Percentiles rank a stretch among this genome's conserved stretches.
Conservation (phyloP, 23 tunicate genomes). For the Halocynthia aurantium region DNA sequence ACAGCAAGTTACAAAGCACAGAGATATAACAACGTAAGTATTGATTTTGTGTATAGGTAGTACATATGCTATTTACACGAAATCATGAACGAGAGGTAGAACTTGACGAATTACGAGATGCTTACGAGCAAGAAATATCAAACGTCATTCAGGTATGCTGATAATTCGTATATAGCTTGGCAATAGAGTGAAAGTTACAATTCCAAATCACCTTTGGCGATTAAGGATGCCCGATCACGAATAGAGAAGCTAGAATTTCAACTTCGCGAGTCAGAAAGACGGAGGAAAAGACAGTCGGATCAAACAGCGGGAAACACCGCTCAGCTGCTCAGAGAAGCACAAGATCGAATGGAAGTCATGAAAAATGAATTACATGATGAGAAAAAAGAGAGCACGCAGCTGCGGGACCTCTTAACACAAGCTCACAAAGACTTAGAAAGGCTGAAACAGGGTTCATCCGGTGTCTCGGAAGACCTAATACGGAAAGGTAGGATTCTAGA, state of each 20-base stretch:
- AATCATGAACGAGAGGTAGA: slow-evolving; percentile 83
- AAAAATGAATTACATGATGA: slow-evolving; percentile 57
- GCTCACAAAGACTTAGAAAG: slow-evolving; percentile 57
- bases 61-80: slow-evolving; percentile 73
- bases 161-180: neutral
- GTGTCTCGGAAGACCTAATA: slow-evolving; percentile 35
- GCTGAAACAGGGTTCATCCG: slow-evolving; percentile 38
- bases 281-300: slow-evolving; percentile 38
- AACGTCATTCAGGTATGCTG: slow-evolving; percentile 34
- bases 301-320: slow-evolving; percentile 44
- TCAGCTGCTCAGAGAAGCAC: slow-evolving; percentile 55
- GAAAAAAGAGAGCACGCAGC: slow-evolving; percentile 31
- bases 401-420: slow-evolving; percentile 53
- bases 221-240: slow-evolving; percentile 30
- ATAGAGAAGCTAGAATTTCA: slow-evolving; percentile 47
- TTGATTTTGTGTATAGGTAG: slow-evolving; percentile 31
- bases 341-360: slow-evolving; percentile 56
- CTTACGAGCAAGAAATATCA: slow-evolving; percentile 49
- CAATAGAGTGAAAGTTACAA: neutral
- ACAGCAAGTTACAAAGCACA: neutral
- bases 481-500: slow-evolving; percentile 19
- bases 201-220: neutral
- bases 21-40: neutral
- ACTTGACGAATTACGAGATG: slow-evolving; percentile 47
- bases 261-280: slow-evolving; percentile 49